Conservation (phyloP, 1,140 invertebrate genomes). For the Cylas formicarius region DNA sequence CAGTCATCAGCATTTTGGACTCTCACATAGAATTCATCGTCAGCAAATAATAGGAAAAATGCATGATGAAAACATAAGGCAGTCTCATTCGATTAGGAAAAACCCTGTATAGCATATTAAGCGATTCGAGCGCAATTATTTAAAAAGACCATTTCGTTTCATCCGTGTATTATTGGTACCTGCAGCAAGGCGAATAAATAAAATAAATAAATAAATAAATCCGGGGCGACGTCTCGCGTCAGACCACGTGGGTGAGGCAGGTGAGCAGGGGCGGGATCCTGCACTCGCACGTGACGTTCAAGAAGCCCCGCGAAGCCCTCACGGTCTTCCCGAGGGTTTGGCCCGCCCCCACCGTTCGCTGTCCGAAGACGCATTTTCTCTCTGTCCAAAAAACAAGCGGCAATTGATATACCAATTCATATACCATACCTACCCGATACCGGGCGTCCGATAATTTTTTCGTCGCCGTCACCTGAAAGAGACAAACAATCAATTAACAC, state of each 20-base stretch:
- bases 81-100: no score
- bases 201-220: no score
- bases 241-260: slow-evolving; percentile 14
- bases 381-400: slow-evolving; percentile 13
- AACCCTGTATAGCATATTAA: no score
- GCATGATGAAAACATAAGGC: no score
- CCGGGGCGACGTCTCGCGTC: no score
- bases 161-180: no score
- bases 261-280: slow-evolving; percentile 18
- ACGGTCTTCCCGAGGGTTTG: slow-evolving; percentile 17
- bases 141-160: no score
- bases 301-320: slow-evolving; percentile 9
- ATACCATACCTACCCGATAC: slow-evolving; percentile 8
- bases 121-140: no score
- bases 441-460: slow-evolving; percentile 14
- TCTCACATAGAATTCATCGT: no score
- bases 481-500: background rate
- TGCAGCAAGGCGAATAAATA: no score
- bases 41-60: no score
- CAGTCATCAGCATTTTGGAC: no score
- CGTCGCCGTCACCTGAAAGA: slow-evolving; percentile 17
- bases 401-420: background rate
- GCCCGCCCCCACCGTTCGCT: slow-evolving; percentile 11
- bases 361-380: slow-evolving; percentile 20
- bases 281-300: slow-evolving; percentile 19